Conservation (phyloP, 2,888 invertebrate species). For the Reticulitermes lucifugus region DNA sequence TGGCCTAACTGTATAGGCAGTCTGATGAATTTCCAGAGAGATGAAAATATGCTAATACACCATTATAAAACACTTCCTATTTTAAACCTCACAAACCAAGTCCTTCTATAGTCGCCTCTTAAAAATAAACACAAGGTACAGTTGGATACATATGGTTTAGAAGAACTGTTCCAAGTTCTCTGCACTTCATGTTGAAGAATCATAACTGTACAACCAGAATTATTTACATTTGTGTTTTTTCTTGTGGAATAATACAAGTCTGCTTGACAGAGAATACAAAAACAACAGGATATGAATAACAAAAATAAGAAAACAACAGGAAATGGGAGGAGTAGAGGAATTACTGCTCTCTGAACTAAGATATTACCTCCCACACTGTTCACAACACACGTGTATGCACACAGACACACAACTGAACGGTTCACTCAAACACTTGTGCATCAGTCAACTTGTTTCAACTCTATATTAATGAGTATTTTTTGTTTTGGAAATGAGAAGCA, state of each 20-base stretch:
- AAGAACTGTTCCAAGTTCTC: neutral
- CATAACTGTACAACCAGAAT: neutral
- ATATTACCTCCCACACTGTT: neutral
- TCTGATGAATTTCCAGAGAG: too few relatives aligned
- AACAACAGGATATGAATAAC: neutral
- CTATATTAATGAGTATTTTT: neutral
- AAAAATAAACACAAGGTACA: neutral
- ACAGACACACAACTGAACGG: neutral
- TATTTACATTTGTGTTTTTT: neutral
- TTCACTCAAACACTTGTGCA: slow-evolving; percentile 13
- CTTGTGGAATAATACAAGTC: slow-evolving; percentile 21
- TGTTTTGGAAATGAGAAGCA: too few relatives aligned
- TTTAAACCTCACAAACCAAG: neutral
- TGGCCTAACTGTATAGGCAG: too few relatives aligned
- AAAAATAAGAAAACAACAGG: neutral
- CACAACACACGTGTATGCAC: neutral
- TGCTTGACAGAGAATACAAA: neutral
- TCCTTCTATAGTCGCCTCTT: neutral
- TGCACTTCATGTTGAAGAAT: neutral
- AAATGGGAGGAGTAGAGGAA: neutral
- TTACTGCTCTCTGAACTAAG: neutral
- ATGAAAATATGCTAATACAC: too few relatives aligned
- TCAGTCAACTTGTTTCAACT: slow-evolving; percentile 29
- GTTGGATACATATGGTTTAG: neutral
- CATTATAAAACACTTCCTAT: neutral